phyloP scores from a whole-genome alignment of 2,797 vertebrate genomes.

The Leptatherina wallacei region DNA sequence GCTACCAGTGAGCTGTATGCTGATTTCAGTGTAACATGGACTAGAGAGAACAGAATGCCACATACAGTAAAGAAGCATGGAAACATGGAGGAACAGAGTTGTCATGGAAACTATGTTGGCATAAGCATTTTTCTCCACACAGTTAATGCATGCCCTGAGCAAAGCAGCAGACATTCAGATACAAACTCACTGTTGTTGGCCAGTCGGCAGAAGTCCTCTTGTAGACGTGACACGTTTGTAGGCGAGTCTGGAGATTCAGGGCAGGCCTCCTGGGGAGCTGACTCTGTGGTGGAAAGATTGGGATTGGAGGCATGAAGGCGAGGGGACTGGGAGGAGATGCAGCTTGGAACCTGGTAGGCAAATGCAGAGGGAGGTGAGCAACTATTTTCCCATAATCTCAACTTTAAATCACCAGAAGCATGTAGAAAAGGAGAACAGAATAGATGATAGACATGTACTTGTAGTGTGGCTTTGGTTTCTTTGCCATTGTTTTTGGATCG shows the following conservation, averaged over 20 bases:
- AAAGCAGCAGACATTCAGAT: not conserved
- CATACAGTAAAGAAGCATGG: slow-evolving; percentile 17
- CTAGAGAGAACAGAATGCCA: slow-evolving; percentile 75
- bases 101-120: slow-evolving; percentile 59
- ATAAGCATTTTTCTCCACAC: slow-evolving; percentile 8
- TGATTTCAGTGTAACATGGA: slow-evolving; percentile 90
- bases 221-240: slow-evolving; percentile 90
- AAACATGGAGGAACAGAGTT: slow-evolving; percentile 22
- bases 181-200: slow-evolving; percentile 89
- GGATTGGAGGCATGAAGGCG: slow-evolving; percentile 94
- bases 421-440: not conserved
- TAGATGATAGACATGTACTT: slow-evolving; percentile 69
- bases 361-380: not conserved
- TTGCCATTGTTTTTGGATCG: slow-evolving; percentile 90
- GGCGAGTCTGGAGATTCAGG: slow-evolving; percentile 91
- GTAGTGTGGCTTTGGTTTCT: slow-evolving; percentile 89
- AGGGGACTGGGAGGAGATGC: slow-evolving; percentile 83
- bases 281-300: slow-evolving; percentile 90
- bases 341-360: slow-evolving; percentile 74
- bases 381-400: not conserved
- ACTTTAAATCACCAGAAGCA: not conserved
- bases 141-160: slow-evolving; percentile 5
- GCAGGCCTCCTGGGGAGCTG: slow-evolving; percentile 86
- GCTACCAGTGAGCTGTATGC: slow-evolving; percentile 87
- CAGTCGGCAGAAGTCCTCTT: slow-evolving; percentile 91